Conservation (phyloP, 2,113 vertebrate species). For the Indri indri region DNA sequence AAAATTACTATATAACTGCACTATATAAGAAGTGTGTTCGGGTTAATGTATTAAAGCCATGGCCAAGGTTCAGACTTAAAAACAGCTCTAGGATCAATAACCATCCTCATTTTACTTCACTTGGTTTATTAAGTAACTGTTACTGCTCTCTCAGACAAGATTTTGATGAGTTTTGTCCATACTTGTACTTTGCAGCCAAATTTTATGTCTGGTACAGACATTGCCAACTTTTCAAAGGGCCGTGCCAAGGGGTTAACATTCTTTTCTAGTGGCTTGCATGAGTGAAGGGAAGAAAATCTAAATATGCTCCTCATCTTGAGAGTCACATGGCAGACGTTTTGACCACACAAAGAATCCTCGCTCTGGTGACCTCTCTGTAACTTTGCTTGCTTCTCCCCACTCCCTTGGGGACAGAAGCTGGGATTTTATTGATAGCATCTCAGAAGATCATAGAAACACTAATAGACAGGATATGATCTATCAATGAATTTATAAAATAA, state of each 20-base stretch:
- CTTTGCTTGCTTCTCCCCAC: not conserved
- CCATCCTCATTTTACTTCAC: not conserved
- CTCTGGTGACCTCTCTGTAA: not conserved
- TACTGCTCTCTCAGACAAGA: not conserved
- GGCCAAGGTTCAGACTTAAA: conserved; percentile 20
- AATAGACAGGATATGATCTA: not conserved
- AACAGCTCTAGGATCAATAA: not conserved
- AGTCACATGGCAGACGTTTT: not conserved
- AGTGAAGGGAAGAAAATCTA: not conserved
- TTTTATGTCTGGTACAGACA: not conserved
- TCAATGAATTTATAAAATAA: not conserved
- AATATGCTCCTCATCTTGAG: not conserved
- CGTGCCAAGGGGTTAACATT: not conserved
- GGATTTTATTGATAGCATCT: not conserved
- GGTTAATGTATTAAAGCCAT: not conserved
- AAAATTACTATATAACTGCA: not conserved
- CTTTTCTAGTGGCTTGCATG: not conserved
- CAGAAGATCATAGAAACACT: not conserved
- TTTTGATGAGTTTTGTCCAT: not conserved
- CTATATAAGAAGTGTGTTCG: not conserved
- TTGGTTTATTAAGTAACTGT: not conserved
- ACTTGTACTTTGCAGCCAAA: conserved; percentile 19
- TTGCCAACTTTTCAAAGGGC: not conserved
- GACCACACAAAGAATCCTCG: not conserved
- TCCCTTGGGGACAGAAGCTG: not conserved